These are phyloP conservation scores for Pteria penguin DNA, from an alignment of 2,888 invertebrate genomes.

Conservation along the genomic window DNA sequence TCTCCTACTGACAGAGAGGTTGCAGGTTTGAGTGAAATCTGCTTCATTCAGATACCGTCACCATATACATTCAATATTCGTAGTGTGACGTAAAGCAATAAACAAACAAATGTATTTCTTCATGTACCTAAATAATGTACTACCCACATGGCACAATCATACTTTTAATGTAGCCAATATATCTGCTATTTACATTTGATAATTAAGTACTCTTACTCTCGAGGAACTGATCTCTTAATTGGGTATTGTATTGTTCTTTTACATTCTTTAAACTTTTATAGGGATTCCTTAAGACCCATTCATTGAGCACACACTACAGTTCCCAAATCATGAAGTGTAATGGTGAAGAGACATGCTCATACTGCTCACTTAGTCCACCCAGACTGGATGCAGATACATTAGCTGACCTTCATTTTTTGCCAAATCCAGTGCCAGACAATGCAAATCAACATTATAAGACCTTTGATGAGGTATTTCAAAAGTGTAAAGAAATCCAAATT, in stretches of 20 bases:
- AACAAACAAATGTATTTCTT: too few species aligned
- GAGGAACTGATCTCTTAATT: neutral
- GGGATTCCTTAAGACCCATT: slow-evolving; percentile 29
- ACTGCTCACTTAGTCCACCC: slow-evolving; percentile 35
- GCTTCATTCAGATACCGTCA: too few species aligned
- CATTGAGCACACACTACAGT: slow-evolving; percentile 32
- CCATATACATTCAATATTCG: too few species aligned
- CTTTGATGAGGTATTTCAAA: slow-evolving; percentile 34
- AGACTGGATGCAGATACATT: slow-evolving; percentile 11
- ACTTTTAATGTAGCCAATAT: too few species aligned
- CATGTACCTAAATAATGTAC: too few species aligned
- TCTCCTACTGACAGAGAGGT: too few species aligned
- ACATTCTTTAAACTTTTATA: slow-evolving; percentile 19
- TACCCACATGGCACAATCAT: too few species aligned
- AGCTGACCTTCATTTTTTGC: slow-evolving; percentile 15
- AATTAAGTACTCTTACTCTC: too few species aligned
- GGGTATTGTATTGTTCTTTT: neutral
- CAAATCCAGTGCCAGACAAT: slow-evolving; percentile 34
- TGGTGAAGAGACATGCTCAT: slow-evolving; percentile 14
- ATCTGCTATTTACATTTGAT: too few species aligned
- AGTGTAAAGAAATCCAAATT: too few species aligned
- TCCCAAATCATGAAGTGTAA: slow-evolving; percentile 41
- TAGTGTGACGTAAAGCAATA: too few species aligned
- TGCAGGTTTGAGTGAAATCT: too few species aligned
- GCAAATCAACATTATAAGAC: slow-evolving; percentile 29